Base-by-base conservation (phyloP, 2,113 vertebrate genomes). In the Micronisus gabar region DNA sequence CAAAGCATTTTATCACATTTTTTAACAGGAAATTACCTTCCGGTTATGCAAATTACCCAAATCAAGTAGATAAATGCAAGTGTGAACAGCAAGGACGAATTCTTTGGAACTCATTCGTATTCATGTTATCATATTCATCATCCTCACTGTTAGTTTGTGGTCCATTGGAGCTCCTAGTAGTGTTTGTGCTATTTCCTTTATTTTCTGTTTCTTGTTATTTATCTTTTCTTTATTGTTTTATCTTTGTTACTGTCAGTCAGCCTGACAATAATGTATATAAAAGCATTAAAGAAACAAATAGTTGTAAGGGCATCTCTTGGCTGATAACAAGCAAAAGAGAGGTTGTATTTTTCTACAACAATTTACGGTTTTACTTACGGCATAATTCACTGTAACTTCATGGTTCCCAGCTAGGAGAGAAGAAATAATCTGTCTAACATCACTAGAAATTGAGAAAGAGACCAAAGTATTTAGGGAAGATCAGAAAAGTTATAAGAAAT, bases 11-110 rank as follows among this genome's bases (percentile, higher is more conserved):
- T 95, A 93, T 97, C 86, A 71, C 2, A 0, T 90, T 73, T 98
- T 97, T 97, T 88, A 81, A 61, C 86, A 92, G 93, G 83, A 98
- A 97, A 97, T 97, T 97, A 97, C 93, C 89, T 97, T 96, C 96
- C 90, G 87, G 95, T 96, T 98, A 96, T 95, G 97, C 86, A 98
- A 96, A 98, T 97, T 96, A 81, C 62, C 43, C 91, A 96, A 97
- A 97, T 96, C 95, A 97, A 88, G 74, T 89, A 92, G 93, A 96
- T 96, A 97, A 97, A 97, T 93, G 68, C 62, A 96, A 97, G 87
- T 84, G 59, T 68, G 94, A 97, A 82, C 86, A 97, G 86, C 91
- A 96, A 11, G 47, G 30, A 90, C 88, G 48, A 96, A 91, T 90
- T 97, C 27, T 92, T 95, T 94, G 83, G 76, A 88, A 95, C 52